Evolutionary conservation across 2,797 vertebrate genomes (phyloP).

Genomic region (Danio jaintianensis): DNA sequence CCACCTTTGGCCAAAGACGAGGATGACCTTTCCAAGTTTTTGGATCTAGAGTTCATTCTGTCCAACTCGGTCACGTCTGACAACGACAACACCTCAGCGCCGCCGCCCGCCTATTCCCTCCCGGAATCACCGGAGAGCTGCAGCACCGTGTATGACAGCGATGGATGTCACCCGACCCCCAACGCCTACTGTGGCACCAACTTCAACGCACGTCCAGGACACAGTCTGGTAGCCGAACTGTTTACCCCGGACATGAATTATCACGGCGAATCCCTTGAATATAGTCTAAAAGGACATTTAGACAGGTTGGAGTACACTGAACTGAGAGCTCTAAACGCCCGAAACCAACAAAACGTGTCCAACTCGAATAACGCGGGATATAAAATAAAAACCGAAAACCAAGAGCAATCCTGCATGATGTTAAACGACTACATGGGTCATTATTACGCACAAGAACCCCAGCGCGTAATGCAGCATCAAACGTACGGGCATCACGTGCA

Average conservation of each 20-base stretch:
- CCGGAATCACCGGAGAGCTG: conserved; percentile 92
- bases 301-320: conserved; percentile 85
- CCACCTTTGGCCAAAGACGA: conserved; percentile 81
- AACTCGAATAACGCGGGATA: conserved; percentile 73
- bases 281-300: conserved; percentile 65
- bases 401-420: conserved; percentile 86
- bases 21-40: conserved; percentile 85
- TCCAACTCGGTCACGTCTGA: conserved; percentile 81
- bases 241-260: conserved; percentile 81
- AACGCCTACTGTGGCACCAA: conserved; percentile 64
- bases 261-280: conserved; percentile 67
- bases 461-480: conserved; percentile 71
- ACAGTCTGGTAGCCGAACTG: conserved; percentile 88
- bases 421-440: conserved; percentile 75
- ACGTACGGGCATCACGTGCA: conserved; percentile 62
- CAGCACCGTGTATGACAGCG: conserved; percentile 79
- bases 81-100: conserved; percentile 52
- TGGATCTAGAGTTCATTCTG: conserved; percentile 92
- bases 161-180: conserved; percentile 71
- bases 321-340: conserved; percentile 72
- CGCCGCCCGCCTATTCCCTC: conserved; percentile 78
- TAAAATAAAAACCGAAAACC: conserved; percentile 86
- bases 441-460: conserved; percentile 76
- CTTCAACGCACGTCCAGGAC: conserved; percentile 75
- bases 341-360: conserved; percentile 61